phyloP scores from a whole-genome alignment of 2,113 vertebrate genomes.

The Pimephales promelas region DNA sequence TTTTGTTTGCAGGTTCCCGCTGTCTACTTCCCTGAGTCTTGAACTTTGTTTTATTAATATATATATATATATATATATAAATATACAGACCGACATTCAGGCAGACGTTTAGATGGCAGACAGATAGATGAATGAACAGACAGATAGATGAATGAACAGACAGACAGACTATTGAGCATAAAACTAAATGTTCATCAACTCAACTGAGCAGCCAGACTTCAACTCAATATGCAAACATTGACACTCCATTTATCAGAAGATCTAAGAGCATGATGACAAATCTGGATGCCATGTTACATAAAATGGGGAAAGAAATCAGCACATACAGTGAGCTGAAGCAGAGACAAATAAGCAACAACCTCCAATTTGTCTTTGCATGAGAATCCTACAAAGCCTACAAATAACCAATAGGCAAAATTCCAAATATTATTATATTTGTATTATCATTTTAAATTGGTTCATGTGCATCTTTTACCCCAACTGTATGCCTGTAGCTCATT shows the following conservation, averaged over 20 bases:
- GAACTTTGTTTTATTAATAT: no score
- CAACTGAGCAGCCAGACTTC: slow-evolving; percentile 7
- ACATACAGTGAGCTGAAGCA: neutral
- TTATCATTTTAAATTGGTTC: neutral
- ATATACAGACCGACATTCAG: no score
- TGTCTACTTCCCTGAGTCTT: no score
- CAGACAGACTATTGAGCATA: neutral
- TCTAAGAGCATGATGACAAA: neutral
- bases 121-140: no score
- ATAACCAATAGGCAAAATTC: neutral
- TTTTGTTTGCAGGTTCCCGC: no score
- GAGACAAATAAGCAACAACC: neutral
- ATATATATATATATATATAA: no score
- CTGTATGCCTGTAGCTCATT: neutral
- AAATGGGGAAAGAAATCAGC: neutral
- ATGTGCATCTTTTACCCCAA: neutral
- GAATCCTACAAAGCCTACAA: neutral
- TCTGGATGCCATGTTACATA: neutral
- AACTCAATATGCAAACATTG: neutral
- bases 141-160: no score
- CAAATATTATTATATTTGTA: neutral
- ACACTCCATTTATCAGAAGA: neutral
- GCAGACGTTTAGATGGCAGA: no score
- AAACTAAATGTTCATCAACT: neutral
- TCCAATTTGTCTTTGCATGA: no score